Evolutionary conservation across 2,797 vertebrate species (phyloP).

Genomic region (Morelia viridis): DNA sequence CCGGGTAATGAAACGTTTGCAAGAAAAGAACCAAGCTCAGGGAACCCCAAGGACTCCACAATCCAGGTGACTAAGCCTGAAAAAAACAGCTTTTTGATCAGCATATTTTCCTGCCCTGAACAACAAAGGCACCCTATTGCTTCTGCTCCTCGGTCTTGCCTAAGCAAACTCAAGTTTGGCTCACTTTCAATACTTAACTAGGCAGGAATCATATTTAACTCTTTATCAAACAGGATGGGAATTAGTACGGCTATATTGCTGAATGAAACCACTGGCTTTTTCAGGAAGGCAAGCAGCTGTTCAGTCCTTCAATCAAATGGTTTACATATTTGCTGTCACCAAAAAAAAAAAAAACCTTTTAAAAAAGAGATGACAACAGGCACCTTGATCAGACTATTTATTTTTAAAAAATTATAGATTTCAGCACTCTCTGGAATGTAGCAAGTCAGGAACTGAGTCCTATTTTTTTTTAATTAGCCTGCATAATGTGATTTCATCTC

Average conservation of each 20-base stretch:
- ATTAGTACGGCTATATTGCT: not conserved
- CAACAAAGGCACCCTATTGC: not conserved
- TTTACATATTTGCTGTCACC: constrained; percentile 1
- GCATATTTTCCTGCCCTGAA: not conserved
- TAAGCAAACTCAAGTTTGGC: not conserved
- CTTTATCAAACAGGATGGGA: not conserved
- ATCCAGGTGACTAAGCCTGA: not conserved
- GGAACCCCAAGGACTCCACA: not conserved
- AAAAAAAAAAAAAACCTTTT: not conserved
- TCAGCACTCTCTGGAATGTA: not conserved
- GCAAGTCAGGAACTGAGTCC: not conserved
- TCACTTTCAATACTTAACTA: not conserved
- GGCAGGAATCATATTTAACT: not conserved
- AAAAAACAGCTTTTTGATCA: not conserved
- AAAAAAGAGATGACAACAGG: not conserved
- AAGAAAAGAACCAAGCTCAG: no score
- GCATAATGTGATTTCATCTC: not conserved
- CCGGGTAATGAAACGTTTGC: no score
- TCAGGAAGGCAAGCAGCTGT: not conserved
- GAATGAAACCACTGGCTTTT: not conserved
- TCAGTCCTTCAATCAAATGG: constrained; percentile 32
- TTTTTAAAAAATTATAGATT: not conserved
- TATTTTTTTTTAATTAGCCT: not conserved
- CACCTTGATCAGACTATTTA: not conserved
- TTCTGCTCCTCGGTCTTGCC: not conserved